phyloP scores from a whole-genome alignment of 1,140 invertebrate species.

The Zelostemma sp. region DNA sequence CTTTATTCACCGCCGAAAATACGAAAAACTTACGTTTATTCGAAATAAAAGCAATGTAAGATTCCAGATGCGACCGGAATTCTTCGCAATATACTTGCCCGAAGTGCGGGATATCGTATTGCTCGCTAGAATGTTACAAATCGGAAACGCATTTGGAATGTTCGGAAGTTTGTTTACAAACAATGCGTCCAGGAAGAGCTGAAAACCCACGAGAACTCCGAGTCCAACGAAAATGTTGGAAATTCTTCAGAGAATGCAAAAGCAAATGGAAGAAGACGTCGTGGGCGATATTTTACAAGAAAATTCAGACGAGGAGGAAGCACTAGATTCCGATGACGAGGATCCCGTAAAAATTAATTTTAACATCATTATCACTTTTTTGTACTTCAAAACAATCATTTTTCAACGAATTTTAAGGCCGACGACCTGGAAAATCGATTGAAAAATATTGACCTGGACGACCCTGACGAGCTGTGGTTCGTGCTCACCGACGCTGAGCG shows the following conservation, averaged over 20 bases:
- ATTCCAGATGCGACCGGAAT: slow-evolving; percentile 74
- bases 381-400: slow-evolving; percentile 5
- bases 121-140: slow-evolving; percentile 87
- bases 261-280: slow-evolving; percentile 45
- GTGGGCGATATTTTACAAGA: slow-evolving; percentile 42
- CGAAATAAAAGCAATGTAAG: background rate
- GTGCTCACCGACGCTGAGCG: slow-evolving; percentile 76
- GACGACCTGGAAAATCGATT: slow-evolving; percentile 75
- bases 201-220: slow-evolving; percentile 67
- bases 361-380: slow-evolving; percentile 1
- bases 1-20: background rate
- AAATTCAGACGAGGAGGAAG: slow-evolving; percentile 36
- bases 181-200: slow-evolving; percentile 83
- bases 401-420: slow-evolving; percentile 47
- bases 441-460: slow-evolving; percentile 77
- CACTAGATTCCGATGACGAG: slow-evolving; percentile 77
- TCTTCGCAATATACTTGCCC: slow-evolving; percentile 85
- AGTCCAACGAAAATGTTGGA: slow-evolving; percentile 78
- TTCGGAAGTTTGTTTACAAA: slow-evolving; percentile 89
- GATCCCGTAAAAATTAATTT: slow-evolving; percentile 49
- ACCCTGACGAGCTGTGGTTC: slow-evolving; percentile 80
- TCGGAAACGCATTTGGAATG: slow-evolving; percentile 81
- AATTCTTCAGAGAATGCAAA: slow-evolving; percentile 76
- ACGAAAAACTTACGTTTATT: no score
- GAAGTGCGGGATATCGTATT: slow-evolving; percentile 85